Evolutionary conservation across 2,113 vertebrate genomes (phyloP), one percentile per base, ranked within the genome.

Genomic region (Clarias batrachus): DNA sequence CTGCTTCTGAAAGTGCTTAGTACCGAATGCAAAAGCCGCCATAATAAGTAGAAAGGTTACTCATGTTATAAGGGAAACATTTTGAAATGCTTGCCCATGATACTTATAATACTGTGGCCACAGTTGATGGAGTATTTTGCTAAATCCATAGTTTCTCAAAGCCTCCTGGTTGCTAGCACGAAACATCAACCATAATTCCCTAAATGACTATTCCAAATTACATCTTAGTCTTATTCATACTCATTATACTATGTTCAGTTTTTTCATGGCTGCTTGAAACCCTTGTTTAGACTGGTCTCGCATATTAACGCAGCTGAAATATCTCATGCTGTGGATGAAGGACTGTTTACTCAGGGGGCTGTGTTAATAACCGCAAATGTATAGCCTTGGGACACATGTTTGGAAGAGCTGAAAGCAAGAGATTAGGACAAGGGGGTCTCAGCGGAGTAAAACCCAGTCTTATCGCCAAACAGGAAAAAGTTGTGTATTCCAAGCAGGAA

Each of bases 381-480:
- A 62, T 81, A 84, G 76, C 83, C 73, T 23, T 25, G 71, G 82
- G 83, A 74, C 25, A 41, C 10, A 62, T 76, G 87, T 81, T 74
- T 81, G 57, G 16, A 66, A 27, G 54, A 84, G 82, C 25, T 82
- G 11, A 73, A 74, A 85, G 57, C 83, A 56, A 11, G 41, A 80
- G 85, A 84, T 81, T 85, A 79, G 33, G 3, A 48, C 62, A 59
- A 12, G 17, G 73, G 86, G 71, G 54, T 57, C 33, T 87, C 57
- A 37, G 59, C 30, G 65, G 76, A 21, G 62, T 86, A 66, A 37
- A 77, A 84, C 85, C 65, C 59, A 23, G 27, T 81, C 81, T 80
- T 83, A 87, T 89, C 85, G n/a, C 23, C 56, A 81, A 81, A 84
- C 81, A 89, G 74, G 86, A 88, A 84, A 86, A 63, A 84, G 88